A percentile compares a stretch with the other conserved stretches of the same genome.
Conservation (phyloP, 2,888 invertebrate species). For the Prosapia bicincta region DNA sequence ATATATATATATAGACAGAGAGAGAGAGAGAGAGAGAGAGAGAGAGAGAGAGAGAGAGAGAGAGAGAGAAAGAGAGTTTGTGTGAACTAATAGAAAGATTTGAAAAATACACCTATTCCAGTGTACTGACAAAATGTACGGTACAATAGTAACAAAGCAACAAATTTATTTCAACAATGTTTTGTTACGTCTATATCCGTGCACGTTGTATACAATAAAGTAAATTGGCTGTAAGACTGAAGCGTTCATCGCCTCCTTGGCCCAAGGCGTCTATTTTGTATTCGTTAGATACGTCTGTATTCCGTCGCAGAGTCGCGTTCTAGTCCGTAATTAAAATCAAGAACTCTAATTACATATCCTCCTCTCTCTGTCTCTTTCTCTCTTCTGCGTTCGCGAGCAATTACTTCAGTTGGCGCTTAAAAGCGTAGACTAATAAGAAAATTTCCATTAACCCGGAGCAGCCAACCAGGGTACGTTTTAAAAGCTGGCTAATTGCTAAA, state of each 20-base stretch:
- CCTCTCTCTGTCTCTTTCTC: slow-evolving; percentile 12
- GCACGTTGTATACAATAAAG: too few species aligned
- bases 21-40: too few species aligned
- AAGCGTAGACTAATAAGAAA: slow-evolving; percentile 29
- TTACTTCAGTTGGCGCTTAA: slow-evolving; percentile 22
- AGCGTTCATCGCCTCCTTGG: neutral
- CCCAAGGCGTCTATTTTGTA: slow-evolving; percentile 23
- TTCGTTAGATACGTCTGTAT: slow-evolving; percentile 20
- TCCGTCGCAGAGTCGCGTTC: slow-evolving; percentile 21
- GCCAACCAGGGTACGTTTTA: slow-evolving; percentile 11
- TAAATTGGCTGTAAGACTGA: neutral
- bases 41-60: too few species aligned
- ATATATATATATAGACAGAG: too few species aligned
- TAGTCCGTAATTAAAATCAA: slow-evolving; percentile 30
- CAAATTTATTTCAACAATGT: too few species aligned
- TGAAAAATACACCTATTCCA: too few species aligned
- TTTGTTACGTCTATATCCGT: too few species aligned
- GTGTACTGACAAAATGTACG: too few species aligned
- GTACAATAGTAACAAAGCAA: too few species aligned
- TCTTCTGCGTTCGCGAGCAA: slow-evolving; percentile 13
- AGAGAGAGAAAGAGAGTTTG: too few species aligned
- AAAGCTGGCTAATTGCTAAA: slow-evolving; percentile 27
- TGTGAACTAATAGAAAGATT: too few species aligned
- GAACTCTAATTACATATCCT: slow-evolving; percentile 30
- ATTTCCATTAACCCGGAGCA: slow-evolving; percentile 20